Evolutionary conservation across 2,888 invertebrate species (phyloP).

Genomic region (Toxonevra muliebris): DNA sequence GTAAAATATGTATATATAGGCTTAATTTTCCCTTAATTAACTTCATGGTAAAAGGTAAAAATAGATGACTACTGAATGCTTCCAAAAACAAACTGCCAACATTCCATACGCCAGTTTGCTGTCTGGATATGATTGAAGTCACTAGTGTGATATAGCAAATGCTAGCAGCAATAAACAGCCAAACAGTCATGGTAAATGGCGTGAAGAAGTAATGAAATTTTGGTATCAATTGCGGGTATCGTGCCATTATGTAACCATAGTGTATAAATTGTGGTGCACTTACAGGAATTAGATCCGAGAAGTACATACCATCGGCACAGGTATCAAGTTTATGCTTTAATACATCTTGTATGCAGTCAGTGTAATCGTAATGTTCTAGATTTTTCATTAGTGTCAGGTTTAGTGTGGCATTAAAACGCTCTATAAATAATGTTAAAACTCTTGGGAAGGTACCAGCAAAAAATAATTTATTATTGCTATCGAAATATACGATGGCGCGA

Average conservation of each 20-base stretch:
- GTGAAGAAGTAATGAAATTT: slow-evolving; percentile 13
- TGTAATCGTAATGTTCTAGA: neutral
- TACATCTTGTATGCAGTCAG: slow-evolving; percentile 25
- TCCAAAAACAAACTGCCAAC: slow-evolving; percentile 5
- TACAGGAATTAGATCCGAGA: neutral
- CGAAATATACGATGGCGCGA: slow-evolving; percentile 15
- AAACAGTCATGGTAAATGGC: slow-evolving; percentile 19
- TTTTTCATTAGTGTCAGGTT: neutral
- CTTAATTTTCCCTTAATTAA: neutral
- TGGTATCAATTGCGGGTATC: neutral
- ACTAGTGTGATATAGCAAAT: neutral
- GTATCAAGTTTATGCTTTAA: slow-evolving; percentile 14
- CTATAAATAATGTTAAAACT: slow-evolving; percentile 23
- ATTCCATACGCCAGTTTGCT: neutral
- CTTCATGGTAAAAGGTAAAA: slow-evolving; percentile 8
- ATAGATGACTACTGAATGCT: slow-evolving; percentile 11
- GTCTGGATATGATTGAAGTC: neutral
- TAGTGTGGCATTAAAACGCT: slow-evolving; percentile 30
- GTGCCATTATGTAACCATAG: slow-evolving; percentile 18
- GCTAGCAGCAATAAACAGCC: slow-evolving; percentile 12
- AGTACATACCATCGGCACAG: slow-evolving; percentile 30
- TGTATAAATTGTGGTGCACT: neutral
- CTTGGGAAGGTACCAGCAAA: slow-evolving; percentile 30
- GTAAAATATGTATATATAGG: neutral
- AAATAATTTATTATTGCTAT: neutral